Evolutionary conservation across 2,888 invertebrate species (phyloP).

Genomic region (Protula sp.): DNA sequence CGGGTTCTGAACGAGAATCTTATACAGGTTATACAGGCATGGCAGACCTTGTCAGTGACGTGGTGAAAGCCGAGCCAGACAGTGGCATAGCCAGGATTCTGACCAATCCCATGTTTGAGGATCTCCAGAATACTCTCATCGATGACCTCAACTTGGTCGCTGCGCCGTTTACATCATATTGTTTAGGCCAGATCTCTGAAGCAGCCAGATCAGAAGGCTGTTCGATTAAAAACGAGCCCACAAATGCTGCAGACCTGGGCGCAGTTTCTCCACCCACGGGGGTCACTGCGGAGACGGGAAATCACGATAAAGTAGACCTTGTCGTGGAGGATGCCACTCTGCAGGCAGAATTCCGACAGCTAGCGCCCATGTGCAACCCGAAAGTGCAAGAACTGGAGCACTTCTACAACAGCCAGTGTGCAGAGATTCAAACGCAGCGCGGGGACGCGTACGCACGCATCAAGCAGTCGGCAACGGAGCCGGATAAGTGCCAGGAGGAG

Average conservation of each 20-base stretch:
- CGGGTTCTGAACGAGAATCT: no score
- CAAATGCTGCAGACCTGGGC: no score
- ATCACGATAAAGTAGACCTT: conserved; percentile 10
- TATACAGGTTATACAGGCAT: no score
- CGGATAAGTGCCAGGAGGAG: conserved; percentile 8
- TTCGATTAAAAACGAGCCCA: no score
- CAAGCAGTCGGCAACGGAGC: not conserved
- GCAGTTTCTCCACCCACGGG: no score
- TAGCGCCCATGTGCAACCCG: conserved; percentile 26
- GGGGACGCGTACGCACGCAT: conserved; percentile 27
- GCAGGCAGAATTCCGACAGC: conserved; percentile 38
- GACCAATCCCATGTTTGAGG: conserved; percentile 43
- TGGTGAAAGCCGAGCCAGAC: no score
- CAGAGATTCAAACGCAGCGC: conserved; percentile 32
- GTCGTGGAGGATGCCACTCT: conserved; percentile 40
- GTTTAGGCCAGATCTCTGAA: no score
- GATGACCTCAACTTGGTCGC: conserved; percentile 25
- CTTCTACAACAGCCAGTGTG: conserved; percentile 36
- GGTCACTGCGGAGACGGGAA: no score
- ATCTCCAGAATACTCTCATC: conserved; percentile 32
- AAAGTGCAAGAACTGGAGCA: conserved; percentile 35
- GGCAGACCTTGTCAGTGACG: no score
- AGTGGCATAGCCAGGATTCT: no score
- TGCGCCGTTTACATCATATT: no score
- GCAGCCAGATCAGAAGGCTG: no score